phyloP scores from a whole-genome alignment of 2,888 invertebrate genomes.

The Malthinus seriepunctatus region DNA sequence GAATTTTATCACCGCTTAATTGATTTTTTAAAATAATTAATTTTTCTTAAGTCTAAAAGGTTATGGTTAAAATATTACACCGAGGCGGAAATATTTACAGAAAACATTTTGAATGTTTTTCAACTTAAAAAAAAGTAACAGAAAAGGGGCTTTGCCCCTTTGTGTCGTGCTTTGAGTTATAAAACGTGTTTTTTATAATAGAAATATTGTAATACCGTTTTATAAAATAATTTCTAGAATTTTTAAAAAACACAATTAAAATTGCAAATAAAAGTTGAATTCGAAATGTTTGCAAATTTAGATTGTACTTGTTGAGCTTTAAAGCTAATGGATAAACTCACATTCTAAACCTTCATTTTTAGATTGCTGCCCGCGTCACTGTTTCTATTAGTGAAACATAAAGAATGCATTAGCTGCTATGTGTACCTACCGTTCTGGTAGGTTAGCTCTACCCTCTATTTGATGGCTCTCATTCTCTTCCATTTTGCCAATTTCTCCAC shows the following conservation, averaged over 20 bases:
- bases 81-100: conserved; percentile 20
- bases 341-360: conserved; percentile 38
- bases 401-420: conserved; percentile 52
- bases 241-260: conserved; percentile 33
- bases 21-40: conserved; percentile 38
- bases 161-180: conserved; percentile 23
- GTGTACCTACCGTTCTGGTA: conserved; percentile 50
- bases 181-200: conserved; percentile 29
- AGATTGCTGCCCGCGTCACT: conserved; percentile 47
- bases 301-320: conserved; percentile 24
- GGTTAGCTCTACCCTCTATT: conserved; percentile 47
- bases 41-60: conserved; percentile 37
- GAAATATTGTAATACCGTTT: conserved; percentile 33
- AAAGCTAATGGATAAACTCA: conserved; percentile 17
- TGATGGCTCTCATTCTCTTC: conserved; percentile 42
- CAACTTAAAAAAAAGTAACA: too few species aligned
- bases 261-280: conserved; percentile 32
- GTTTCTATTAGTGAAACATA: conserved; percentile 52
- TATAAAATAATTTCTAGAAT: conserved; percentile 30
- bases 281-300: conserved; percentile 22
- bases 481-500: conserved; percentile 37
- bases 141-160: conserved; percentile 3
- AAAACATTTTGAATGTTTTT: conserved; percentile 4
- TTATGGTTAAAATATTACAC: conserved; percentile 18
- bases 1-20: conserved; percentile 30